Conservation (phyloP, 2,888 invertebrate species). For the Cerastoderma edule region DNA sequence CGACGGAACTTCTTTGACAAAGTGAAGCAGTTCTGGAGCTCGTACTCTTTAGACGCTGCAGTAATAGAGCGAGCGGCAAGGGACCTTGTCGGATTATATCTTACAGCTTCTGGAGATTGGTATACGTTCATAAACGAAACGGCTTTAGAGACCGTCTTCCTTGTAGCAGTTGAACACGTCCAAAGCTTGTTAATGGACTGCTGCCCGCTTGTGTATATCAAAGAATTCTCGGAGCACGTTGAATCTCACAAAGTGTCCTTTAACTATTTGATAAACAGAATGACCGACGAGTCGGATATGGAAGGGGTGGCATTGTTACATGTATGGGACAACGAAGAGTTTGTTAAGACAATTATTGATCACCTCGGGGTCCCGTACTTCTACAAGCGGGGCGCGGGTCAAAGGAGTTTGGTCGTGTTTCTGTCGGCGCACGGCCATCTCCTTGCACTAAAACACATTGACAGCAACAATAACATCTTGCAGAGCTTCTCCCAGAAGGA, state of each 20-base stretch:
- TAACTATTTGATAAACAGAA: slow-evolving; percentile 13
- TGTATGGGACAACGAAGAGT: slow-evolving; percentile 6
- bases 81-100: slow-evolving; percentile 12
- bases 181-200: slow-evolving; percentile 9
- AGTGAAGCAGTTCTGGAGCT: slow-evolving; percentile 13
- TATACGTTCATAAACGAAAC: slow-evolving; percentile 8
- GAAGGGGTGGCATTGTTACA: not conserved
- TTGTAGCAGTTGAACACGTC: slow-evolving; percentile 9
- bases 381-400: slow-evolving; percentile 1
- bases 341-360: not conserved
- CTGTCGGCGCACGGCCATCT: slow-evolving; percentile 9
- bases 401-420: not conserved
- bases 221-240: slow-evolving; percentile 11
- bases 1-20: not conserved
- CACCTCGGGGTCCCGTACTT: slow-evolving; percentile 3
- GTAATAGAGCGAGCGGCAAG: slow-evolving; percentile 9
- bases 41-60: slow-evolving; percentile 1
- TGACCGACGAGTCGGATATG: not conserved
- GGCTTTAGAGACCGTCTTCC: slow-evolving; percentile 10
- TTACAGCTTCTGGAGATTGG: slow-evolving; percentile 3
- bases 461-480: slow-evolving; percentile 15
- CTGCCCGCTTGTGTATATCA: slow-evolving; percentile 4
- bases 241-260: slow-evolving; percentile 13
- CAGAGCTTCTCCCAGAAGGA: not conserved
- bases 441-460: not conserved